phyloP scores from a whole-genome alignment of 2,888 invertebrate species.

The Sphaerophoria rueppellii region DNA sequence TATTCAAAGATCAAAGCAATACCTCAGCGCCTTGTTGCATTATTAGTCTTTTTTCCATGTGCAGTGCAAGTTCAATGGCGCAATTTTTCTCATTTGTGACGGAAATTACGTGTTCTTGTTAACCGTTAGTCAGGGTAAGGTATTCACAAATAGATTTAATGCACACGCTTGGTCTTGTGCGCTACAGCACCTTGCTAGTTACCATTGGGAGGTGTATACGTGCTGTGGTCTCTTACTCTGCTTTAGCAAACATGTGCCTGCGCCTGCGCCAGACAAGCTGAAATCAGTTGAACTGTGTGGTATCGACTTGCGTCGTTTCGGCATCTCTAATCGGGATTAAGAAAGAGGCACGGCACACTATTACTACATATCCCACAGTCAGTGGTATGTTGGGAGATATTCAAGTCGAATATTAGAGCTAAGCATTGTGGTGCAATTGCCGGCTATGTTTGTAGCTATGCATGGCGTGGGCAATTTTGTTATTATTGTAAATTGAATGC shows the following conservation, averaged over 20 bases:
- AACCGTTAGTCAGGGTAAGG: constrained; percentile 65
- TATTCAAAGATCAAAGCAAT: constrained; percentile 15
- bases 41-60: constrained; percentile 51
- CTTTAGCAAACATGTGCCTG: constrained; percentile 58
- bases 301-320: neutral
- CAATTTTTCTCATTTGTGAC: constrained; percentile 55
- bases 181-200: neutral
- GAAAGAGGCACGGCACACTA: constrained; percentile 60
- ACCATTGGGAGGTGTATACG: constrained; percentile 22
- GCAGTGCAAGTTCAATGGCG: constrained; percentile 73
- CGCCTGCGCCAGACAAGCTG: constrained; percentile 8
- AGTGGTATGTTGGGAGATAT: constrained; percentile 13
- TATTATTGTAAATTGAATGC: constrained; percentile 56
- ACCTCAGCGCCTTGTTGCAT: constrained; percentile 39
- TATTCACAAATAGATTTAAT: constrained; percentile 41
- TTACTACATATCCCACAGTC: constrained; percentile 48
- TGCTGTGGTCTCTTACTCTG: constrained; percentile 40
- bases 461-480: constrained; percentile 57
- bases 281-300: too few relatives aligned
- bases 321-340: neutral
- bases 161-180: neutral
- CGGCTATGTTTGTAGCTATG: constrained; percentile 46
- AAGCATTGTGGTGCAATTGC: constrained; percentile 53
- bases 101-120: constrained; percentile 65
- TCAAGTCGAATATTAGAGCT: constrained; percentile 60